Evolutionary conservation across 1,140 invertebrate species (phyloP).

Genomic region (Phenacoccus solenopsis): DNA sequence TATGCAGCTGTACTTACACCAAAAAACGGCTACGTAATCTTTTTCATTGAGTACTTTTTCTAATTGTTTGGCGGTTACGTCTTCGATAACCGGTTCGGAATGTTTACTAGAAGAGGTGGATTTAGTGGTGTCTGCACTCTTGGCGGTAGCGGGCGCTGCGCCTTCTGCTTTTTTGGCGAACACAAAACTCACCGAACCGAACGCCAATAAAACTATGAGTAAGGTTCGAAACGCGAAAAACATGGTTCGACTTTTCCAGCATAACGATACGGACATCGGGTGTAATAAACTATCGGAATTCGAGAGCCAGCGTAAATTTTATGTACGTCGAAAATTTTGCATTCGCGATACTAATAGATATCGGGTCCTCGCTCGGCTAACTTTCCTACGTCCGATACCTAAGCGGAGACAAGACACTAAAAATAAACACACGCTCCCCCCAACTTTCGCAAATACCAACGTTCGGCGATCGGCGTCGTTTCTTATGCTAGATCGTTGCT

Average conservation of each 20-base stretch:
- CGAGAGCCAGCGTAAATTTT: not conserved
- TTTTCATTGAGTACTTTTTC: constrained; percentile 74
- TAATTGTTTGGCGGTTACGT: constrained; percentile 80
- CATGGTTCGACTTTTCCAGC: constrained; percentile 16
- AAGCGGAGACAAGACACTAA: not conserved
- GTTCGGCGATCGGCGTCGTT: not conserved
- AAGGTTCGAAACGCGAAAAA: not conserved
- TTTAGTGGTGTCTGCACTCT: not conserved
- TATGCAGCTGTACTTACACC: constrained; percentile 62
- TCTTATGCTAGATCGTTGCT: not conserved
- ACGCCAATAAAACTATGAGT: not conserved
- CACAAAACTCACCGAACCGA: not conserved
- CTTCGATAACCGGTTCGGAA: constrained; percentile 70
- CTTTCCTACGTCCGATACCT: not conserved
- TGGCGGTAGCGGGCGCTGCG: not conserved
- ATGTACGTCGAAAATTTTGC: constrained; percentile 3
- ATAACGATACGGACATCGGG: constrained; percentile 9
- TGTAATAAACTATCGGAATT: not conserved
- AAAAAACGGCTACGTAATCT: constrained; percentile 87
- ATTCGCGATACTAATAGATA: not conserved
- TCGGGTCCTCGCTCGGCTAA: not conserved
- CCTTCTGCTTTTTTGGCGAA: constrained; percentile 14
- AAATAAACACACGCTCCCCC: not conserved
- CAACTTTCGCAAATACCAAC: not conserved
- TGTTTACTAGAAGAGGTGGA: constrained; percentile 32